phyloP scores from a whole-genome alignment of 2,888 invertebrate species.

The Slavum lentiscoides region DNA sequence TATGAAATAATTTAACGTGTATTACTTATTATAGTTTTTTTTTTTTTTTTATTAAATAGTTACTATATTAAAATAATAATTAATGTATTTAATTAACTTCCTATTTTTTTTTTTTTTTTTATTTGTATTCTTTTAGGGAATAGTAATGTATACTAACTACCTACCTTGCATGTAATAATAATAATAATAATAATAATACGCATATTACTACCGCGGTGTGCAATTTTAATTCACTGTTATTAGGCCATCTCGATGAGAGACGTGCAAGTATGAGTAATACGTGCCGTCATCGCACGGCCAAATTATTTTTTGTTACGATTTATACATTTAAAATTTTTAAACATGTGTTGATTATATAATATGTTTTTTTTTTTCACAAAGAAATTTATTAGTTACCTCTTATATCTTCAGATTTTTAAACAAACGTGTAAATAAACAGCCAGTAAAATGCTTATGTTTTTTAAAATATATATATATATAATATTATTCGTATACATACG shows the following conservation, averaged over 20 bases:
- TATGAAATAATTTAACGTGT: constrained; percentile 25
- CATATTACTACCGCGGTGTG: not conserved
- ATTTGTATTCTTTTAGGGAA: not conserved
- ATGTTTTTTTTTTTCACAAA: not conserved
- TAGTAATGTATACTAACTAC: constrained; percentile 22
- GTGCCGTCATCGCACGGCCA: constrained; percentile 2
- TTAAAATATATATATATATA: no score
- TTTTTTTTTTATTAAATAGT: constrained; percentile 11
- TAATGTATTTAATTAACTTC: constrained; percentile 38
- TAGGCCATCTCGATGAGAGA: not conserved
- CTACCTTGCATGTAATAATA: not conserved
- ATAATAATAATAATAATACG: no score
- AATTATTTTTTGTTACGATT: constrained; percentile 26
- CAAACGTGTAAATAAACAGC: no score
- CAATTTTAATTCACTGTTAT: constrained; percentile 7
- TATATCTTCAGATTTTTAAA: not conserved
- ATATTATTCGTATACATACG: no score
- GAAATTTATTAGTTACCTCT: constrained; percentile 31
- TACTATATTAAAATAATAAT: constrained; percentile 6
- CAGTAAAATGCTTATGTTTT: no score
- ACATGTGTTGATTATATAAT: constrained; percentile 17
- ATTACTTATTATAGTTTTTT: not conserved
- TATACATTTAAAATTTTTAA: constrained; percentile 14
- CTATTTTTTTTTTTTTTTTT: constrained; percentile 30
- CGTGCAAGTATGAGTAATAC: not conserved